These are phyloP conservation scores for Enteromius paludinosus DNA, from an alignment of 2,797 vertebrate genomes.

Conservation along the genomic window DNA sequence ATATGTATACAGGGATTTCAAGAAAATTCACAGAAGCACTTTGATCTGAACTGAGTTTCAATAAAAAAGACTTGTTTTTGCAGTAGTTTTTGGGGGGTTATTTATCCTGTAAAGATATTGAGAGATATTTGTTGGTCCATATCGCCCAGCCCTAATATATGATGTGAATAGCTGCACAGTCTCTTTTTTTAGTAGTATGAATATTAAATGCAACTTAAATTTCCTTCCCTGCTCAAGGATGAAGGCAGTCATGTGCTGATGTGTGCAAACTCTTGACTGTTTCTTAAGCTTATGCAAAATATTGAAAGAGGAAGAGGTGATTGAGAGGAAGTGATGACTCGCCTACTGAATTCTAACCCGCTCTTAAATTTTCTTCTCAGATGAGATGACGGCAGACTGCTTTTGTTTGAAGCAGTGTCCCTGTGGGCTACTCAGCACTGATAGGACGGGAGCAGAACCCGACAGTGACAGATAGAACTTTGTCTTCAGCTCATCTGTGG, in stretches of 20 bases:
- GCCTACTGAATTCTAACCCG: neutral
- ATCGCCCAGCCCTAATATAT: too few species aligned
- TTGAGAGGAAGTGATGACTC: constrained; percentile 38
- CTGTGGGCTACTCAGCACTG: constrained; percentile 17
- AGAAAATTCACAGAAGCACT: too few species aligned
- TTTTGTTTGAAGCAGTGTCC: constrained; percentile 60
- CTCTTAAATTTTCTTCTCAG: constrained; percentile 48
- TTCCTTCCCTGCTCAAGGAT: neutral
- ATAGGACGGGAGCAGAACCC: constrained; percentile 38
- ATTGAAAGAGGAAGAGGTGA: constrained; percentile 11
- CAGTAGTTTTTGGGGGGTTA: too few species aligned
- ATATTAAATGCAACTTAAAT: neutral
- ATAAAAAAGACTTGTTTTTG: too few species aligned
- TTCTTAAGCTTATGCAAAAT: neutral
- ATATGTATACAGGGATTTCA: too few species aligned
- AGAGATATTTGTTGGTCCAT: too few species aligned
- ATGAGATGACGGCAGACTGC: constrained; percentile 63
- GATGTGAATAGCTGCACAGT: too few species aligned
- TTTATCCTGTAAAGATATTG: too few species aligned
- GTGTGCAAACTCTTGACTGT: neutral
- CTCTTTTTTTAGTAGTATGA: neutral
- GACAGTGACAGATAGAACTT: constrained; percentile 18
- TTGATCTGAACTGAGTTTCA: too few species aligned
- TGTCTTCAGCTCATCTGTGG: neutral
- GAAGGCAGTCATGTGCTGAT: constrained; percentile 18